phyloP scores from a whole-genome alignment of 2,888 invertebrate species.

The Incurvaria masculella region DNA sequence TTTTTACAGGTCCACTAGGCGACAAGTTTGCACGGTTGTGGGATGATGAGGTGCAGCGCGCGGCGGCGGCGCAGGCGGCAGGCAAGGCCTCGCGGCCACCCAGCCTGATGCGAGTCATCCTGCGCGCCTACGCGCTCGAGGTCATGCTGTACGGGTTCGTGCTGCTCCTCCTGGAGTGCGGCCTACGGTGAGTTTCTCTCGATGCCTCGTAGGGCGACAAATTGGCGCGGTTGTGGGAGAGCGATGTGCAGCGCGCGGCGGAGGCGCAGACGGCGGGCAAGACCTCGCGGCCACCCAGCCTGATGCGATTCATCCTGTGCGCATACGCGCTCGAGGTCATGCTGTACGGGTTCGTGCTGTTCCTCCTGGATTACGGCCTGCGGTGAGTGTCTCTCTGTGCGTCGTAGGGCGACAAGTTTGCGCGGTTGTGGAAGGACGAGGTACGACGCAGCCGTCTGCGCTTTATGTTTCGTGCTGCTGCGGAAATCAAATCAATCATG shows the following conservation, averaged over 20 bases:
- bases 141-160: constrained; percentile 58
- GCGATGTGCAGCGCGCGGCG: constrained; percentile 33
- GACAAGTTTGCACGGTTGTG: constrained; percentile 50
- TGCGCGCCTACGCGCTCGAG: constrained; percentile 59
- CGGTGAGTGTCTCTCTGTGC: constrained; percentile 40
- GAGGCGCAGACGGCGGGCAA: background rate
- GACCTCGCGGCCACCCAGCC: constrained; percentile 50
- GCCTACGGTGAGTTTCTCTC: constrained; percentile 54
- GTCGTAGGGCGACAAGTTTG: constrained; percentile 49
- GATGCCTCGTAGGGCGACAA: too few relatives aligned
- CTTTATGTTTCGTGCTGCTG: too few relatives aligned
- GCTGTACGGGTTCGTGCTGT: constrained; percentile 55
- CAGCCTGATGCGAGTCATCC: constrained; percentile 50
- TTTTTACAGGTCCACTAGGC: constrained; percentile 41
- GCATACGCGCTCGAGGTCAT: constrained; percentile 61
- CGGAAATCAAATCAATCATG: too few relatives aligned
- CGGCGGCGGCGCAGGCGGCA: constrained; percentile 19
- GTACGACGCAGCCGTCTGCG: too few relatives aligned
- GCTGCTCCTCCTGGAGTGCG: constrained; percentile 59
- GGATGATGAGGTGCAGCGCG: constrained; percentile 46
- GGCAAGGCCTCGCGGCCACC: constrained; percentile 41
- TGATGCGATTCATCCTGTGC: constrained; percentile 49
- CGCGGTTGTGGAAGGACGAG: constrained; percentile 49
- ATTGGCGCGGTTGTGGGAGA: constrained; percentile 51
- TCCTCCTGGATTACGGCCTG: constrained; percentile 60